A percentile compares a stretch with the other conserved stretches of the same genome.
These are phyloP conservation scores for Fringilla coelebs DNA, from an alignment of 2,797 vertebrate species.

Conservation along the genomic window DNA sequence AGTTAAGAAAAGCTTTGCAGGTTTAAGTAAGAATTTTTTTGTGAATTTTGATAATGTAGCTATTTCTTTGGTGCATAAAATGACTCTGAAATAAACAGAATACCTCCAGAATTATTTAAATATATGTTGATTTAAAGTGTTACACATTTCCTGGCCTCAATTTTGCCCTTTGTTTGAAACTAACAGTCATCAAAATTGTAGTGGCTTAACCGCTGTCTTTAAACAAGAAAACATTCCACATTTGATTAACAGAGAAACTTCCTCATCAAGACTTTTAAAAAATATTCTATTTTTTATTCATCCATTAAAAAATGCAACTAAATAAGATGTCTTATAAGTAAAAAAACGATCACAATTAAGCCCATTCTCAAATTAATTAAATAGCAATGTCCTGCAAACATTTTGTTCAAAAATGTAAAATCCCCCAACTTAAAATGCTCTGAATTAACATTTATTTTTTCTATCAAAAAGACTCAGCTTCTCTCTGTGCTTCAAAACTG, in stretches of 20 bases:
- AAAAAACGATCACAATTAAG: constrained; percentile 51
- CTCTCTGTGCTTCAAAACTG: constrained; percentile 74
- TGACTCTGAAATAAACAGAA: constrained; percentile 19
- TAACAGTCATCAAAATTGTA: constrained; percentile 61
- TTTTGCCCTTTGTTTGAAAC: constrained; percentile 53
- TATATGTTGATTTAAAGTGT: constrained; percentile 55
- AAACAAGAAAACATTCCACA: constrained; percentile 51
- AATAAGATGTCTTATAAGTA: constrained; percentile 61
- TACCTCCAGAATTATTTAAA: constrained; percentile 48
- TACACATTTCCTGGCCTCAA: constrained; percentile 35
- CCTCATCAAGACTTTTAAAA: constrained; percentile 15
- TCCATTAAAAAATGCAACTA: constrained; percentile 19
- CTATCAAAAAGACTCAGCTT: constrained; percentile 68
- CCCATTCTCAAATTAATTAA: constrained; percentile 69
- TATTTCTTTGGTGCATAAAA: not conserved
- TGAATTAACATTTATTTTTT: constrained; percentile 74
- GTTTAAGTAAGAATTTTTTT: not conserved
- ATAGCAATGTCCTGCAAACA: constrained; percentile 62
- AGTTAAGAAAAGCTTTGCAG: not conserved
- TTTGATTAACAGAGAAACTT: constrained; percentile 57
- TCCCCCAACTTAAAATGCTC: constrained; percentile 67
- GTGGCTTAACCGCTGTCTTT: constrained; percentile 29
- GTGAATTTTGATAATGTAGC: not conserved
- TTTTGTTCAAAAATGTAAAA: constrained; percentile 71
- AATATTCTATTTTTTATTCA: constrained; percentile 33